These are phyloP conservation scores for Magallana ariakensis DNA, from an alignment of 1,140 invertebrate species.

Conservation along the genomic window DNA sequence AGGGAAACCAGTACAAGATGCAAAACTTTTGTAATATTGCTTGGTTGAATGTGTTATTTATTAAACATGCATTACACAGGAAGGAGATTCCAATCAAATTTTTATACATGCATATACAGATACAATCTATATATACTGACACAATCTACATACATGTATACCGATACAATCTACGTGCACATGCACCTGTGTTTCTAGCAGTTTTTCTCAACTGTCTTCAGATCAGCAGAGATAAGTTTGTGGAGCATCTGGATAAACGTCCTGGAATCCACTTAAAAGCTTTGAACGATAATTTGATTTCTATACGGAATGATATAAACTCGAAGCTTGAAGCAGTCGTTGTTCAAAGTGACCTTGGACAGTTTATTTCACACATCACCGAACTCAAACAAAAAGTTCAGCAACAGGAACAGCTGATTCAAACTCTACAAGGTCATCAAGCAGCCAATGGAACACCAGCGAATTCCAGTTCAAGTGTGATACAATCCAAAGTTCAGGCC, in stretches of 20 bases:
- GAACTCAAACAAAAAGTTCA: conserved; percentile 19
- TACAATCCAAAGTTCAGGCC: neutral
- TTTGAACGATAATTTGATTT: neutral
- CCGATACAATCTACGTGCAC: no score
- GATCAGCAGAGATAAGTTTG: conserved; percentile 53
- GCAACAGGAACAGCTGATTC: conserved; percentile 39
- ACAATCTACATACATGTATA: no score
- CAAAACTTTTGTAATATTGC: no score
- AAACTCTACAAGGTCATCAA: neutral
- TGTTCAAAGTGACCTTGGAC: neutral
- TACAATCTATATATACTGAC: no score
- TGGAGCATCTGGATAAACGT: conserved; percentile 47
- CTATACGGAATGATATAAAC: neutral
- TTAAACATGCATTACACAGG: no score
- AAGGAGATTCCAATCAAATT: no score
- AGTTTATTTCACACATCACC: conserved; percentile 26
- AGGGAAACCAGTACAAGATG: neutral
- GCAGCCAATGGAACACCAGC: neutral
- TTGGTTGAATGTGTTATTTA: no score
- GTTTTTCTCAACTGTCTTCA: neutral
- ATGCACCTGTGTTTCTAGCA: no score
- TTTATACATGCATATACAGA: no score
- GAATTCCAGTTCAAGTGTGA: neutral
- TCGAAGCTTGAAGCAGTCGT: neutral
- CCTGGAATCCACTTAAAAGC: conserved; percentile 44